Evolutionary conservation across 2,113 vertebrate genomes (phyloP), one percentile per base, ranked within the genome.

Genomic region (Mobula hypostoma): DNA sequence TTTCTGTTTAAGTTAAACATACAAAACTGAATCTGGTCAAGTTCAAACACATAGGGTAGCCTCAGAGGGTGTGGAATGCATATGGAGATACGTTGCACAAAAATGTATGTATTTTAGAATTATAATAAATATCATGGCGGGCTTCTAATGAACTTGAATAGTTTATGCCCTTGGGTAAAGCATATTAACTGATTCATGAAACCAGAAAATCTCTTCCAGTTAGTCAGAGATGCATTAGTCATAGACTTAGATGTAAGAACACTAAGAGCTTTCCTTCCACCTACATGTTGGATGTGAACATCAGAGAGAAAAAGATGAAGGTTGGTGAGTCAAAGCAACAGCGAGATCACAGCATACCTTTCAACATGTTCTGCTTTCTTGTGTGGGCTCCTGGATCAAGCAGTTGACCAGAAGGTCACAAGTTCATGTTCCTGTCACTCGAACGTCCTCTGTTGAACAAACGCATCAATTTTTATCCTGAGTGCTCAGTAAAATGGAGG

Each of bases 401-500:
- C 91, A 93, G 36, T 93, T 93, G 91, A 93, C 70, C 91, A 76
- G 70, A 74, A 93, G 70, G 91, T 76, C 70, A 7, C 70, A 93
- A 93, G 91, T 74, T 93, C 91, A 93, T 93, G 91, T 93, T 76
- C 91, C 70, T 74, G 91, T 74, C 91, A 93, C 36, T 93, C 40
- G 21, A 93, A 93, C 36, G 29, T 9, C 21, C 40, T 74, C 68
- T 27, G 91, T 93, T 74, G 91, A 74, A 70, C 61, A 29, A 93
- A 76, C 12, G 21, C 70, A 48, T 72, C 40, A 74, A 74, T 93
- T 92, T 93, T 56, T 74, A 93, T 48, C 70, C 36, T 29, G 91
- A 56, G 70, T 29, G 36, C 19, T 74, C 36, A 40, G 36, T 12
- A 32, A 56, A 93, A 56, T 29, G 56, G 70, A 87, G 32, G 15